Conservation (phyloP, 2,113 vertebrate genomes). For the Vombatus ursinus region DNA sequence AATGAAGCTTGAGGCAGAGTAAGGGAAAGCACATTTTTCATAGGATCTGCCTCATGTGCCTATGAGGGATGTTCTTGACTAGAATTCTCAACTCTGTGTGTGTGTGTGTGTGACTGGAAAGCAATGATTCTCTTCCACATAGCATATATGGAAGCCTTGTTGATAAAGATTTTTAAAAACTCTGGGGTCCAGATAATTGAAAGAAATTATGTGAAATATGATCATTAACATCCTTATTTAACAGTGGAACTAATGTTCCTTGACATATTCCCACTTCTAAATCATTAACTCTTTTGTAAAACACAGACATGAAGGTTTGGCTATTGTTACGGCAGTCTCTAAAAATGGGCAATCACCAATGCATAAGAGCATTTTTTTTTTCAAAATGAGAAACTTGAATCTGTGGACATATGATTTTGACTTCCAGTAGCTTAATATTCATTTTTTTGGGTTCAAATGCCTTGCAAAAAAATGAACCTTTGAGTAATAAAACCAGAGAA, state of each 20-base stretch:
- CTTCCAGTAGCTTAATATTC: slow-evolving; percentile 75
- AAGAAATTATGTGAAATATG: slow-evolving; percentile 39
- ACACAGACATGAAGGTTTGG: slow-evolving; percentile 40
- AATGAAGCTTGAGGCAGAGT: neutral
- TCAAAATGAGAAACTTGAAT: slow-evolving; percentile 29
- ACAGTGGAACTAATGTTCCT: neutral
- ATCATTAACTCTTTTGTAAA: slow-evolving; percentile 23
- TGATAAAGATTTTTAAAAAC: slow-evolving; percentile 37
- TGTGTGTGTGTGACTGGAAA: neutral
- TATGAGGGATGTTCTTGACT: neutral
- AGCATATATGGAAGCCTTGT: neutral
- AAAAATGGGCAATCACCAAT: slow-evolving; percentile 33
- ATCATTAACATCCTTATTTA: slow-evolving; percentile 34
- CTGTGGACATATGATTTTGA: slow-evolving; percentile 58
- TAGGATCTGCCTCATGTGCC: neutral
- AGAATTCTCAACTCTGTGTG: too few species aligned
- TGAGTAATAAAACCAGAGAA: slow-evolving; percentile 72
- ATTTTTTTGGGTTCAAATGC: slow-evolving; percentile 64
- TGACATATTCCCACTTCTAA: slow-evolving; percentile 18
- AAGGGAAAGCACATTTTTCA: neutral
- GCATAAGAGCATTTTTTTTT: neutral
- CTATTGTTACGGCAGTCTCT: slow-evolving; percentile 36
- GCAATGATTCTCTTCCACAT: neutral
- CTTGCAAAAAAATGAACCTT: slow-evolving; percentile 61
- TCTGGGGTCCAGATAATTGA: neutral